Conservation (phyloP, 2,113 vertebrate genomes). For the Neofelis nebulosa region DNA sequence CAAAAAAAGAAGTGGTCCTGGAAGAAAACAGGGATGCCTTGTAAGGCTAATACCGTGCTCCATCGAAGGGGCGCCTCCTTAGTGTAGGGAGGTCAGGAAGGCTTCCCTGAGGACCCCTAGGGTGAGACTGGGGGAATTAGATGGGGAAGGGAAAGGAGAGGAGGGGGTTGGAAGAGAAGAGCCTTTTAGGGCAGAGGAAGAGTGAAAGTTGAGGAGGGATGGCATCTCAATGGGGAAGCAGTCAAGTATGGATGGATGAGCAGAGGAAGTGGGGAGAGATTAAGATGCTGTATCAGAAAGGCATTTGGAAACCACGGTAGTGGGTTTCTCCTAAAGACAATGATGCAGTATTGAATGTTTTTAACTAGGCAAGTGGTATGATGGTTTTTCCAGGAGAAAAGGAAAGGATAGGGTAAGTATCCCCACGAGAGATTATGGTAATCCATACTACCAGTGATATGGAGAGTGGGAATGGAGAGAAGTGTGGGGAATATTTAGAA, state of each 20-base stretch:
- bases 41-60: neutral
- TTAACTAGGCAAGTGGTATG: neutral
- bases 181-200: neutral
- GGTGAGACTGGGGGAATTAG: neutral
- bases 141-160: neutral
- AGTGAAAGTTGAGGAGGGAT: neutral
- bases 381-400: neutral
- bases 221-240: neutral
- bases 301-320: neutral
- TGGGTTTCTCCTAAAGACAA: neutral
- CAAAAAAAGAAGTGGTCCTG: neutral
- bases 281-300: neutral
- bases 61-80: rapidly evolving
- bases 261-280: neutral
- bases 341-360: neutral
- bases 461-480: neutral
- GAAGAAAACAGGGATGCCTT: neutral
- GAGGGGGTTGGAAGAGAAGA: neutral
- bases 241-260: neutral
- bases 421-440: neutral
- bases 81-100: neutral
- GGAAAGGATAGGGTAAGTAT: neutral
- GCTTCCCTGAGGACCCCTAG: neutral
- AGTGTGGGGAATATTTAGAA: neutral
- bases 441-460: neutral